These are phyloP conservation scores for Ophioninae sp. DNA, from an alignment of 2,888 invertebrate genomes.

Conservation along the genomic window DNA sequence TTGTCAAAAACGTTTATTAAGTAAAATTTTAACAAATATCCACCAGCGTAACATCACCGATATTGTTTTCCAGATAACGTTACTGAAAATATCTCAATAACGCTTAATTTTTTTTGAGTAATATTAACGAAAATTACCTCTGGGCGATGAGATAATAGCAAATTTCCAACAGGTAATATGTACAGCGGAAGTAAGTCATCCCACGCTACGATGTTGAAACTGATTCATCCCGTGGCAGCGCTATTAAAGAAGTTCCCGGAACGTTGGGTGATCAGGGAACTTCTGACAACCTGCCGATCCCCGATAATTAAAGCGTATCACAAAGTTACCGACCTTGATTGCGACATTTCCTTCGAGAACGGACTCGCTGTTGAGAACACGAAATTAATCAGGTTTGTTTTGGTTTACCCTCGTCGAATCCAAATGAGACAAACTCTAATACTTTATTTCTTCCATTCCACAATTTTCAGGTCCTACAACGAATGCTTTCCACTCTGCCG, in stretches of 20 bases:
- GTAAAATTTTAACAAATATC: too few relatives aligned
- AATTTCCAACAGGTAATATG: constrained; percentile 16
- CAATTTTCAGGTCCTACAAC: constrained; percentile 77
- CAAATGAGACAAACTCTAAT: background rate
- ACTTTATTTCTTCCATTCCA: constrained; percentile 23
- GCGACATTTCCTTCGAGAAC: constrained; percentile 85
- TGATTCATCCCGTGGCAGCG: constrained; percentile 44
- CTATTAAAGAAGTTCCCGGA: too few relatives aligned
- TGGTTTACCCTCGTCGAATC: constrained; percentile 60
- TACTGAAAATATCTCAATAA: too few relatives aligned
- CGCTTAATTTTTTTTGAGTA: too few relatives aligned
- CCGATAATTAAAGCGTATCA: constrained; percentile 84
- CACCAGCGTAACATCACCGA: too few relatives aligned
- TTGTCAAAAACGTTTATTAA: too few relatives aligned
- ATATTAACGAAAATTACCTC: too few relatives aligned
- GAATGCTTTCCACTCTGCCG: constrained; percentile 80
- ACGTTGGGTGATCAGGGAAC: constrained; percentile 74
- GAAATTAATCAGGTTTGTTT: constrained; percentile 78
- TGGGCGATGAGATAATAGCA: background rate
- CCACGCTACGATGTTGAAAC: background rate
- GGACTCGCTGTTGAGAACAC: constrained; percentile 85
- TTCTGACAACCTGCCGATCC: constrained; percentile 82
- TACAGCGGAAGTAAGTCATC: constrained; percentile 26
- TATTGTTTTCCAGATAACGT: too few relatives aligned
- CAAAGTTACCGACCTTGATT: constrained; percentile 81